Base-by-base conservation (phyloP, 2,888 invertebrate species). In the Himalopsyche anomala region DNA sequence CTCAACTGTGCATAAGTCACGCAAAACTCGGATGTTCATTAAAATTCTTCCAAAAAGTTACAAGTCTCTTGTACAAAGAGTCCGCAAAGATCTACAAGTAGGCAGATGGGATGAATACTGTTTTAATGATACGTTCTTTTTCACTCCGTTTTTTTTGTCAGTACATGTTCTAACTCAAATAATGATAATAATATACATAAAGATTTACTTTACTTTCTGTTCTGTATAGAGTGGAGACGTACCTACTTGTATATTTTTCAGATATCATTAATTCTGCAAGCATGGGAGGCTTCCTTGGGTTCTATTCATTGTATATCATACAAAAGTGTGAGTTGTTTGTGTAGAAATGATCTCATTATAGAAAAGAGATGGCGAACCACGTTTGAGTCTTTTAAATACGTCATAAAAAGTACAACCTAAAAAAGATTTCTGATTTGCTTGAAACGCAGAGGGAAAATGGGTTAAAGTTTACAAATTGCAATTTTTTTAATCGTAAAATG, bases 321-420 rank as follows among this genome's bases (percentile, higher is more conserved):
- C 42, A 38, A 74, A 36, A 51, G 9, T 45, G 40, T 19, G 42
- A 51, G 54, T 36, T 80, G 38, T 84, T 84, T 83, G 83, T 84
- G 80, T 54, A 81, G 36, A 84, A 84, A 84, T 80, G 84, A 84
- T 85, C 85, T 85, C 85, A 85, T 85, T 85, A 85, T 62, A 38
- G 19, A 82, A 79, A 38, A 54, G 54, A 40, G 12, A 51, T 38
- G 54, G 74, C 36, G 8, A 85, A 85, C 82, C 56, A 79, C 15
- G 45, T 15, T 15, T 15, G 51, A 51, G 15, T 15, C 51, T 4
- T 15, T 15, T 8, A 51, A 12, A 51, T 12, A 9, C 4, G 3
- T 5, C 2, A 45, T 9, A 45, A 6, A 11, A 45, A 11, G 45
- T 45, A 9, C 9, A 45, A 8, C 2, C 11, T 9, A 11, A 8